These are phyloP conservation scores for Melipona quadrifasciata DNA, from an alignment of 1,140 invertebrate species.

Conservation along the genomic window DNA sequence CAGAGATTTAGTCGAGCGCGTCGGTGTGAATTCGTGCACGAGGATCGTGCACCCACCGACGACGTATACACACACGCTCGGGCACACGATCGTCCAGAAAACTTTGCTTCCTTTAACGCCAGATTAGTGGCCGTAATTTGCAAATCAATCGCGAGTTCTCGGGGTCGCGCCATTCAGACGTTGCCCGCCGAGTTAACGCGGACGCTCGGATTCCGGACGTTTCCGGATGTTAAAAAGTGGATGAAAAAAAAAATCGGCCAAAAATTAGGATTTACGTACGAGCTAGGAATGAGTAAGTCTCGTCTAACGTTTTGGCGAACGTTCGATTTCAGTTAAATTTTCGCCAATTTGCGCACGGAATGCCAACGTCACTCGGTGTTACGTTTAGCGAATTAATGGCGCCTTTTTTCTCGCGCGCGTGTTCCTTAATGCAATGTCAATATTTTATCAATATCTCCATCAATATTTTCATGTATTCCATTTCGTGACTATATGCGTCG, in stretches of 20 bases:
- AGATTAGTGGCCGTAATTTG: constrained; percentile 15
- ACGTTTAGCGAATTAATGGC: neutral
- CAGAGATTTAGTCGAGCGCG: constrained; percentile 38
- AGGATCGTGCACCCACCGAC: too few species aligned
- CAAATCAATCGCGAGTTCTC: neutral
- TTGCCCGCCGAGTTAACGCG: too few species aligned
- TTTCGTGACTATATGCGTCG: neutral
- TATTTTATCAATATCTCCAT: constrained; percentile 25
- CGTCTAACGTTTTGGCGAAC: neutral
- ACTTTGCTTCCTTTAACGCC: neutral
- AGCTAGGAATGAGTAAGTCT: neutral
- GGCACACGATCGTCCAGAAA: neutral
- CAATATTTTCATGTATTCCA: constrained; percentile 10
- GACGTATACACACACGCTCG: too few species aligned
- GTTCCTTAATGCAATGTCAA: constrained; percentile 15
- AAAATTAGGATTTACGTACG: neutral
- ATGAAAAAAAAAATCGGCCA: neutral
- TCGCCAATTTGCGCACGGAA: neutral
- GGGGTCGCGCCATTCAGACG: neutral
- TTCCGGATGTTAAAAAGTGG: too few species aligned
- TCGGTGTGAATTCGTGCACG: neutral
- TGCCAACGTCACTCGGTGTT: neutral
- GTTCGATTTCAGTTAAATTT: neutral
- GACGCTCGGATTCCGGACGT: too few species aligned
- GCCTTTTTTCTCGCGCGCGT: neutral